Evolutionary conservation across 1,140 invertebrate genomes (phyloP).

Genomic region (Bombus superbus): DNA sequence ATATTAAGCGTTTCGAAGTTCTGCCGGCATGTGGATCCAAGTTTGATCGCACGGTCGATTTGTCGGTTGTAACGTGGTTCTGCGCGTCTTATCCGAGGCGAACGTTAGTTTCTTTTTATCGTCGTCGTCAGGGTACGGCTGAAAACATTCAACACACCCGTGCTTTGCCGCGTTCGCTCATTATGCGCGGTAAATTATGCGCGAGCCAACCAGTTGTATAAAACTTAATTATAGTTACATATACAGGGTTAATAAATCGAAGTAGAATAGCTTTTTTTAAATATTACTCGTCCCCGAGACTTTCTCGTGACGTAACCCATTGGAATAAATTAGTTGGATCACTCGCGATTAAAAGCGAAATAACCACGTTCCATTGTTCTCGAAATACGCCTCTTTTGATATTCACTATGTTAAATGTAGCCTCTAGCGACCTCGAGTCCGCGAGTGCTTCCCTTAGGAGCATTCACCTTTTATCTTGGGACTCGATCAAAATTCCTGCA

Average conservation of each 20-base stretch:
- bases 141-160: no score
- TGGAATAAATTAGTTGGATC: not conserved
- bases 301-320: not conserved
- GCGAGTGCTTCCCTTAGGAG: slow-evolving; percentile 64
- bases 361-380: not conserved
- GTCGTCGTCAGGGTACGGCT: no score
- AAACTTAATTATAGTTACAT: not conserved
- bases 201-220: no score
- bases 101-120: no score
- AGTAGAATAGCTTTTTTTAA: not conserved
- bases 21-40: no score
- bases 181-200: no score
- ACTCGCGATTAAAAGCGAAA: not conserved
- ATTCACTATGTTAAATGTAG: slow-evolving; percentile 53
- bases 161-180: no score
- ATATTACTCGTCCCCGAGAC: no score
- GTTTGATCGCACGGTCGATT: no score
- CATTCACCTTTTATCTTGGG: slow-evolving; percentile 72
- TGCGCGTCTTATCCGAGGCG: no score
- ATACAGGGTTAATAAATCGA: not conserved
- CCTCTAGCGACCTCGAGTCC: slow-evolving; percentile 54
- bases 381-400: not conserved
- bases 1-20: no score
- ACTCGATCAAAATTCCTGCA: slow-evolving; percentile 75
- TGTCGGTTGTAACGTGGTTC: no score